phyloP scores from a whole-genome alignment of 2,113 vertebrate genomes.

The Aythya baeri region DNA sequence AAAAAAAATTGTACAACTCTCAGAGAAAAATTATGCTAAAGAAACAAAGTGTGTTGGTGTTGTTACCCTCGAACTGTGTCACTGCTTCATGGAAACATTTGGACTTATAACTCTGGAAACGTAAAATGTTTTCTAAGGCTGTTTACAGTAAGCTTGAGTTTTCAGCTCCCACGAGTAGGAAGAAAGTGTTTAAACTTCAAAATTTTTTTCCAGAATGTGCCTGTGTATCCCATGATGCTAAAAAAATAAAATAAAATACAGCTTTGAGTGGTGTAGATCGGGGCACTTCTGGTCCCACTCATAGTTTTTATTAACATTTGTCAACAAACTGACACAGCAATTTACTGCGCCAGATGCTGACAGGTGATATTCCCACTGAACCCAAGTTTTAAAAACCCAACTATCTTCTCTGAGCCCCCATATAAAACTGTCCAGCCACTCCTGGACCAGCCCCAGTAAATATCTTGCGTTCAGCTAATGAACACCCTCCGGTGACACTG shows the following conservation, averaged over 20 bases:
- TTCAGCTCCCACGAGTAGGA: constrained; percentile 29
- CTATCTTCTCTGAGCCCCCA: not conserved
- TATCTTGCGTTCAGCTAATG: not conserved
- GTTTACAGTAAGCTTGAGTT: constrained; percentile 59
- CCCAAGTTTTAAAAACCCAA: constrained; percentile 13
- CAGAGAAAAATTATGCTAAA: not conserved
- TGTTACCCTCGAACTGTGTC: constrained; percentile 6
- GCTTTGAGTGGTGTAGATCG: constrained; percentile 35
- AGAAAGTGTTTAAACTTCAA: constrained; percentile 29
- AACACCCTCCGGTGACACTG: not conserved
- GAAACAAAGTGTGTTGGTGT: not conserved
- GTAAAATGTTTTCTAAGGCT: constrained; percentile 37
- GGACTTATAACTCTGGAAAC: constrained; percentile 49
- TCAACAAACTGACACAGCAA: constrained; percentile 32
- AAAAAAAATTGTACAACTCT: not conserved
- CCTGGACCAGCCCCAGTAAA: not conserved
- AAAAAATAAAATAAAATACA: not conserved
- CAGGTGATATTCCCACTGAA: constrained; percentile 59
- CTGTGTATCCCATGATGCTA: not conserved
- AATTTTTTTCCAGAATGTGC: constrained; percentile 15
- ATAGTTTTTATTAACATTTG: not conserved
- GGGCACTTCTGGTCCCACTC: constrained; percentile 11
- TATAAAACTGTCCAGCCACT: not conserved
- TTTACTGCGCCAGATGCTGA: constrained; percentile 26
- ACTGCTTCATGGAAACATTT: constrained; percentile 39